phyloP scores from a whole-genome alignment of 2,888 invertebrate species.

The Fissipunctia ypsillon region DNA sequence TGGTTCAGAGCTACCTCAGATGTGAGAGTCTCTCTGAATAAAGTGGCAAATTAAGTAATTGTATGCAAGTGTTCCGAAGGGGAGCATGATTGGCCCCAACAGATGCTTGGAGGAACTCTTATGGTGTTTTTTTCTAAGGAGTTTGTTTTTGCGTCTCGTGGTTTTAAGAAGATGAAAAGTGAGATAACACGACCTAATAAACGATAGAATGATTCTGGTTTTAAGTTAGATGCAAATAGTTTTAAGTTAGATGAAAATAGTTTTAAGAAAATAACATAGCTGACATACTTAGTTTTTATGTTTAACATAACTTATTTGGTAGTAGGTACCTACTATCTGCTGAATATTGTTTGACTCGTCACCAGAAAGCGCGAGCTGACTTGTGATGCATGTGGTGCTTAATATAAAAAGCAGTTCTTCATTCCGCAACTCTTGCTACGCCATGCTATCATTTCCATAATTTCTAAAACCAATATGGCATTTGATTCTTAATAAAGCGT shows the following conservation, averaged over 20 bases:
- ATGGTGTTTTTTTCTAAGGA: conserved; percentile 42
- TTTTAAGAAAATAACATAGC: not conserved
- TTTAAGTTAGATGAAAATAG: too few species aligned
- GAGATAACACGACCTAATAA: conserved; percentile 6
- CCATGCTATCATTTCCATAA: not conserved
- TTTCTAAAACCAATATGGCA: conserved; percentile 12
- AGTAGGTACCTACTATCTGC: not conserved
- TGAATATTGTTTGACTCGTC: not conserved
- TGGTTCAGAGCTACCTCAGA: conserved; percentile 60
- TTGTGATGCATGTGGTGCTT: not conserved
- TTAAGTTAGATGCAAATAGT: not conserved
- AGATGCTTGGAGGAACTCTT: conserved; percentile 59
- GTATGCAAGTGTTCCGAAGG: conserved; percentile 74
- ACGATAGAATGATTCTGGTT: not conserved
- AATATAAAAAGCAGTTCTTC: not conserved
- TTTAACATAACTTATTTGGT: not conserved
- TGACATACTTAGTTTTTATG: not conserved
- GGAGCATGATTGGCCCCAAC: conserved; percentile 65
- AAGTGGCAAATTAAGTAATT: conserved; percentile 78
- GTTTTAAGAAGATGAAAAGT: not conserved
- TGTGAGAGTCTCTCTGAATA: conserved; percentile 62
- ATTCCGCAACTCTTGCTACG: not conserved
- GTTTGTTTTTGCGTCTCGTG: conserved; percentile 24
- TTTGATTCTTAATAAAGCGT: conserved; percentile 59
- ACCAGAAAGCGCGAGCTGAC: not conserved